phyloP scores from a whole-genome alignment of 2,113 vertebrate genomes.

The Morone saxatilis region DNA sequence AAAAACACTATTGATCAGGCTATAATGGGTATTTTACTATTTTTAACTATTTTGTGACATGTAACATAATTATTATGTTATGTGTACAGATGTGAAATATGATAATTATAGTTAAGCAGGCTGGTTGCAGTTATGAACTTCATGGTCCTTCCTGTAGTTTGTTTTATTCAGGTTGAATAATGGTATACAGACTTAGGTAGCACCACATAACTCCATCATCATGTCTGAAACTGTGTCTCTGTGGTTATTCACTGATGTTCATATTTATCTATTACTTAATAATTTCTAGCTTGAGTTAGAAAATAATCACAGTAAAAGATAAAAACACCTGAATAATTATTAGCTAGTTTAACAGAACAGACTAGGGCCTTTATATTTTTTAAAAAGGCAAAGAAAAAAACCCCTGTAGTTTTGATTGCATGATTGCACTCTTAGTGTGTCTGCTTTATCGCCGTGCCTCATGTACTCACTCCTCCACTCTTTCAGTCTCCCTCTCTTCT shows the following conservation, averaged over 20 bases:
- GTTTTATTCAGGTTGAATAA: background rate
- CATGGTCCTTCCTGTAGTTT: background rate
- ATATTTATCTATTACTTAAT: background rate
- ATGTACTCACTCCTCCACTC: constrained; percentile 17
- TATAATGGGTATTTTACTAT: background rate
- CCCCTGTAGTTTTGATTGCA: background rate
- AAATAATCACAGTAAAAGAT: constrained; percentile 3
- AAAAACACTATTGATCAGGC: background rate
- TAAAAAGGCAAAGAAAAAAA: background rate
- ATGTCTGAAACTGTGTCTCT: background rate
- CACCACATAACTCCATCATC: background rate
- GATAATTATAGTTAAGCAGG: background rate
- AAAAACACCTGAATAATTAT: constrained; percentile 4
- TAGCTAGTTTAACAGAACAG: background rate
- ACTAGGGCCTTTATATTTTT: background rate
- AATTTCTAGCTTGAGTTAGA: background rate
- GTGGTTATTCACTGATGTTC: background rate
- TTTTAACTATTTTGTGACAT: background rate
- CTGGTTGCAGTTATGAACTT: background rate
- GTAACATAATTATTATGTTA: constrained; percentile 9
- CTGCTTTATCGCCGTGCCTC: constrained; percentile 14
- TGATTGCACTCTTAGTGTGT: background rate
- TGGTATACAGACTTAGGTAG: background rate
- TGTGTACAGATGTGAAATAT: background rate
- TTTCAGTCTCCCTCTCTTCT: constrained; percentile 40